Evolutionary conservation across 1,140 invertebrate genomes (phyloP).

Genomic region (Acromyrmex echinatior): DNA sequence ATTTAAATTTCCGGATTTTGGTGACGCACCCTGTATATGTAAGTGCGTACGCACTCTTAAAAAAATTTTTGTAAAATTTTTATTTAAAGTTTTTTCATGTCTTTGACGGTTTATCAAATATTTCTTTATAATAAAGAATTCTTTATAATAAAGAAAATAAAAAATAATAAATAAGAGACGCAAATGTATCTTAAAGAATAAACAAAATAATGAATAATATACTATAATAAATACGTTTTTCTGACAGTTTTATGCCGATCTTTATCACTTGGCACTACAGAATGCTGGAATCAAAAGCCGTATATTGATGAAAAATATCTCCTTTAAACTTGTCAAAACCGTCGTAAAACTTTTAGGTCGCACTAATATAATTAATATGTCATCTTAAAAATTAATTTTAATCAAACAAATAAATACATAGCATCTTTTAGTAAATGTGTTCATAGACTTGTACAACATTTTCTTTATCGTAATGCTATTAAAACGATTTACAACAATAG

Average conservation of each 20-base stretch:
- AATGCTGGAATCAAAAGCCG: conserved; percentile 84
- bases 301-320: conserved; percentile 79
- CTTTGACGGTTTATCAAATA: no score
- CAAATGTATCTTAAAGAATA: not conserved
- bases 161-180: no score
- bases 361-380: conserved; percentile 85
- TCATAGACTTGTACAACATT: not conserved
- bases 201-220: not conserved
- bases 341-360: conserved; percentile 81
- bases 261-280: conserved; percentile 88
- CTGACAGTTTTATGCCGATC: conserved; percentile 90
- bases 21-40: not conserved
- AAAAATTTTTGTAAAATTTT: not conserved
- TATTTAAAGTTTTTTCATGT: not conserved
- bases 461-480: not conserved
- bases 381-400: conserved; percentile 76
- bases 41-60: no score
- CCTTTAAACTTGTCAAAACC: conserved; percentile 82
- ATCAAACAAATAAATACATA: not conserved
- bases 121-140: no score
- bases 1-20: no score
- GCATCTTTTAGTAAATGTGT: not conserved
- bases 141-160: no score
- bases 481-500: not conserved
- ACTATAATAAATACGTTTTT: conserved; percentile 37